Base-by-base conservation (phyloP, 2,113 vertebrate species). In the Pelobates fuscus region DNA sequence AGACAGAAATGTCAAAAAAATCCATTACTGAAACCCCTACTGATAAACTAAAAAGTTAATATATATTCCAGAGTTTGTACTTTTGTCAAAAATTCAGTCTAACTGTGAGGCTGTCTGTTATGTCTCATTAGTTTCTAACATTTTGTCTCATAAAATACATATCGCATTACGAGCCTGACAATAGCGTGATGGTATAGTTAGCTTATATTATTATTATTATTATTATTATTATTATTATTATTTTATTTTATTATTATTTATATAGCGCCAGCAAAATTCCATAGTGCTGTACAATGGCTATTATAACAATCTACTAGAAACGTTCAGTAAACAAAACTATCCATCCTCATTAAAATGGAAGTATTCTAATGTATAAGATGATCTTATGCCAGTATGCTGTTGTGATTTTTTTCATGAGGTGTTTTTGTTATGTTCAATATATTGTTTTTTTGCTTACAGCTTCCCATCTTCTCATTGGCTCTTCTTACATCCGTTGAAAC, bases 11-110 rank as follows among this genome's bases (percentile, higher is more conserved):
- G 55, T 70, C 32, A 60, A 60, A 58, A 41, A 70, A 70, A 70
- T 59, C 68, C 55, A 70, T 70, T 70, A 70, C 68, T 70, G 55
- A 55, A 60, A 70, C 68, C 68, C 68, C 68, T 60, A 44, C 41
- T 54, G 68, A 59, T 60, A 70, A 44, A 60, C 55, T 44, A 26
- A 23, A 60, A 70, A 70, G 68, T 44, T 70, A 60, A 60, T 70
- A 70, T 60, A 70, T 60, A 60, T 70, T 55, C 55, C 37, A 18
- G 54, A 26, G 37, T 70, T 70, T 70, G 32, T 70, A 3, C 32
- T 70, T 70, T 46, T 24, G 27, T 60, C 17, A 70, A 70, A 44
- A 29, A 70, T 60, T 59, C 21, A 70, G 55, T 59, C 37, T n/a
- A 44, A 70, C 68, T 70, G 68, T 70, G 55, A 12, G 14, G 24